These are phyloP conservation scores for Podarcis cretensis DNA, from an alignment of 2,113 vertebrate genomes.

Conservation along the genomic window DNA sequence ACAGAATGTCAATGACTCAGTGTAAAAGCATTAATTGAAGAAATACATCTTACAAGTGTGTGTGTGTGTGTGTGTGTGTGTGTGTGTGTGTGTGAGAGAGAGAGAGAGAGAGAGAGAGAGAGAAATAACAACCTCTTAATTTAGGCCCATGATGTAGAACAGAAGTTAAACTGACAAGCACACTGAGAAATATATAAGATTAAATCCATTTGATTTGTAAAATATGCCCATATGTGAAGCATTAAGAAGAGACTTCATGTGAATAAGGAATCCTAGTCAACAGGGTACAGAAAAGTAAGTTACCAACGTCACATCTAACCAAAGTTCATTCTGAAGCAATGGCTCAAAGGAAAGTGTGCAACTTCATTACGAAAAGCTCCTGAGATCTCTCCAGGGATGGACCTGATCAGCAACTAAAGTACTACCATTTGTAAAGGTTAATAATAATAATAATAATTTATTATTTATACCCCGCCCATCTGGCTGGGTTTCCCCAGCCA, in stretches of 20 bases:
- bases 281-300: background rate
- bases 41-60: constrained; percentile 1
- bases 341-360: background rate
- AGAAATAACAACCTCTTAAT: background rate
- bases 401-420: background rate
- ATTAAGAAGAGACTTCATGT: background rate
- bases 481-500: too few relatives aligned
- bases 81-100: too few relatives aligned
- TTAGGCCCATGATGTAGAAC: background rate
- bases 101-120: too few relatives aligned
- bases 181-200: background rate
- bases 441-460: too few relatives aligned
- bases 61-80: too few relatives aligned
- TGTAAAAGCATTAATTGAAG: background rate
- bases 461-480: too few relatives aligned
- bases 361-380: background rate
- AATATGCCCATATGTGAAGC: background rate
- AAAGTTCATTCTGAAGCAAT: background rate
- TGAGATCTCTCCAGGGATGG: background rate
- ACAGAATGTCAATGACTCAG: background rate
- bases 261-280: background rate
- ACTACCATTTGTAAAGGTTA: background rate
- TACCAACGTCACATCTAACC: background rate
- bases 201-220: background rate
- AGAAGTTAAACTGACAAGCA: constrained; percentile 3